Evolutionary conservation across 92 coral and sea anemone genomes (phyloP).

Genomic region (Galaxea fascicularis): DNA sequence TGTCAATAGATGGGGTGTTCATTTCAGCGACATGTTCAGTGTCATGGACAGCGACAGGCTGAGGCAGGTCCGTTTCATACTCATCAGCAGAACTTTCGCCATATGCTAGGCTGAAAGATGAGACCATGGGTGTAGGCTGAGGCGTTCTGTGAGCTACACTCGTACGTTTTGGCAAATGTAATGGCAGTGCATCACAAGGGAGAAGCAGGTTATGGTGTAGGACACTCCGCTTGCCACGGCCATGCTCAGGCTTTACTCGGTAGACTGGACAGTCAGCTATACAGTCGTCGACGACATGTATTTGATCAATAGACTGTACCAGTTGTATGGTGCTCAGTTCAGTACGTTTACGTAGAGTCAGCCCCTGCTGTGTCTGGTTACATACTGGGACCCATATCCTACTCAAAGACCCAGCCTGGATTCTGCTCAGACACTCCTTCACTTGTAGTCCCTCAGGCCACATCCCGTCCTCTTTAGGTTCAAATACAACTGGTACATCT

Average conservation of each 20-base stretch:
- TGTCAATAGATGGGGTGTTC: slow-evolving; percentile 1
- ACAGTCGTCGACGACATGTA: slow-evolving; percentile 44
- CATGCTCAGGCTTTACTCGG: slow-evolving; percentile 39
- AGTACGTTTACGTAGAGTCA: slow-evolving; percentile 22
- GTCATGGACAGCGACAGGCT: background rate
- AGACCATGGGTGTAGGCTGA: background rate
- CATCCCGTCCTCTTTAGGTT: slow-evolving; percentile 10
- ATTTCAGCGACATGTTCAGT: background rate
- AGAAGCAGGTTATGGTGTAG: slow-evolving; percentile 69
- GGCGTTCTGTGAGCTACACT: background rate
- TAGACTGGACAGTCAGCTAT: slow-evolving; percentile 63
- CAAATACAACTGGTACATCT: slow-evolving; percentile 31
- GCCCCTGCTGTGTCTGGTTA: slow-evolving; percentile 9
- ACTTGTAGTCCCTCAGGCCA: slow-evolving; percentile 31
- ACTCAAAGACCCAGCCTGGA: slow-evolving; percentile 4
- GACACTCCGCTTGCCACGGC: slow-evolving; percentile 17
- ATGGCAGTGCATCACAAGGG: slow-evolving; percentile 67
- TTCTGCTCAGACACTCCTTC: slow-evolving; percentile 7
- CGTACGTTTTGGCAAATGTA: slow-evolving; percentile 25
- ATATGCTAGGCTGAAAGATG: slow-evolving; percentile 6
- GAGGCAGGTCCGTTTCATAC: background rate
- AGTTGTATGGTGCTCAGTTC: slow-evolving; percentile 45
- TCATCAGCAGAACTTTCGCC: slow-evolving; percentile 21
- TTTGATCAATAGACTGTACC: slow-evolving; percentile 47
- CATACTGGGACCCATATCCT: slow-evolving; percentile 10